These are phyloP conservation scores for Trinorchestia longiramus DNA, from an alignment of 1,140 invertebrate genomes.

Conservation along the genomic window DNA sequence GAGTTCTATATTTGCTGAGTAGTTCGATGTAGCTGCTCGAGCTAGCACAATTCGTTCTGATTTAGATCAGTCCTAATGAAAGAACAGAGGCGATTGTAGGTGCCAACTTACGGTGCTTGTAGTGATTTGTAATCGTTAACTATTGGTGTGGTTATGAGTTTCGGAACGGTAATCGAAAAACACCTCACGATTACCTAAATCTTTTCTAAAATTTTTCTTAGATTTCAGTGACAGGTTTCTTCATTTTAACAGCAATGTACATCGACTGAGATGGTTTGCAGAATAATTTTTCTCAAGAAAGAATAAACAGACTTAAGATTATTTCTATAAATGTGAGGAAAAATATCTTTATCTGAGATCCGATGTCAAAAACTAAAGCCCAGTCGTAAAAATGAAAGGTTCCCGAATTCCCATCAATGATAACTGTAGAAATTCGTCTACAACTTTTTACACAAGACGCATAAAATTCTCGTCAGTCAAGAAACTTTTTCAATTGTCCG, in stretches of 20 bases:
- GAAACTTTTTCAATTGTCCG: slow-evolving; percentile 53
- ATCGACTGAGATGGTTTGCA: not conserved
- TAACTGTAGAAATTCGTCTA: slow-evolving; percentile 22
- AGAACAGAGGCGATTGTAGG: slow-evolving; percentile 2
- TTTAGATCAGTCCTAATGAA: slow-evolving; percentile 47
- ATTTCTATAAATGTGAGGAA: not conserved
- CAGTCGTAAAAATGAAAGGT: not conserved
- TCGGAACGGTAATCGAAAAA: not conserved
- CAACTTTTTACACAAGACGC: slow-evolving; percentile 30
- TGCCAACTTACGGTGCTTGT: not conserved
- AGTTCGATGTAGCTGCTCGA: not conserved
- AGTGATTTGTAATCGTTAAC: slow-evolving; percentile 9
- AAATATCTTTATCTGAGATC: not conserved
- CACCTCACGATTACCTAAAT: not conserved
- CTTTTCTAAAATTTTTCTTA: not conserved
- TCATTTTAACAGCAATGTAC: not conserved
- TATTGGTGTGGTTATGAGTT: not conserved
- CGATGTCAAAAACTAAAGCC: not conserved
- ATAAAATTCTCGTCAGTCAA: slow-evolving; percentile 55
- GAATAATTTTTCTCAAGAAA: not conserved
- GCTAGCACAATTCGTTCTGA: not conserved
- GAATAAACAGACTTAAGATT: not conserved
- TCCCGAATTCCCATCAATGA: slow-evolving; percentile 30
- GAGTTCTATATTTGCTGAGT: not conserved
- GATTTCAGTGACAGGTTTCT: not conserved